Base-by-base conservation (phyloP, 2,888 invertebrate species). In the Beris chalybata region DNA sequence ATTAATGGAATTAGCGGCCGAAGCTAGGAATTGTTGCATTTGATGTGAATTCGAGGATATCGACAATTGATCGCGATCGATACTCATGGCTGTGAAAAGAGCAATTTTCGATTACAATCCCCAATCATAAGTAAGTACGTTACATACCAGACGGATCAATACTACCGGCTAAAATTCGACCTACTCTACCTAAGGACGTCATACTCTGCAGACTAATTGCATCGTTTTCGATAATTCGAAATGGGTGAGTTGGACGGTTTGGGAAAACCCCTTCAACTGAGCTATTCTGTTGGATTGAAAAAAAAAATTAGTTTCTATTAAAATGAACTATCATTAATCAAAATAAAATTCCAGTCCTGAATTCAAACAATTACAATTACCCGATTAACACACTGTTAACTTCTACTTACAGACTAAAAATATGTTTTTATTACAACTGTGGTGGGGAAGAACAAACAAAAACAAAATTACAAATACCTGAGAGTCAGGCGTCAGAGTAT, bases 131-230 rank as follows among this genome's bases (percentile, higher is more conserved):
- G 30, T 13, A 53, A 53, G 31, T 31, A 13, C 31, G 11, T 9
- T 13, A 32, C 48, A 11, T 74, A 86, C 86, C 81, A 71, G 86
- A 85, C 47, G 86, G 85, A 75, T 87, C 87, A 5, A 86, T 82
- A 47, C 84, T 85, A 32, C 91, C 91, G 66, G 89, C 89, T 70
- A 92, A 83, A 76, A 93, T 89, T 72, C 91, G 83, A 32, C 93
- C 92, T 70, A 92, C 89, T 73, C 93, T 84, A 30, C 93, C 93
- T 67, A 94, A 82, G 57, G 94, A 94, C 73, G 92, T 92, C 85
- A 94, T 90, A 76, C 93, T 93, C 79, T 93, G 93, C 73, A 94
- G 82, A 77, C 93, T 93, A 79, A 92, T 85, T 13, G 93, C 89
- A 79, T 94, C 94, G 74, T 92, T 92, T 73, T 95, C 92, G 74